Evolutionary conservation across 2,888 invertebrate species (phyloP).

Genomic region (Spodoptera littoralis): DNA sequence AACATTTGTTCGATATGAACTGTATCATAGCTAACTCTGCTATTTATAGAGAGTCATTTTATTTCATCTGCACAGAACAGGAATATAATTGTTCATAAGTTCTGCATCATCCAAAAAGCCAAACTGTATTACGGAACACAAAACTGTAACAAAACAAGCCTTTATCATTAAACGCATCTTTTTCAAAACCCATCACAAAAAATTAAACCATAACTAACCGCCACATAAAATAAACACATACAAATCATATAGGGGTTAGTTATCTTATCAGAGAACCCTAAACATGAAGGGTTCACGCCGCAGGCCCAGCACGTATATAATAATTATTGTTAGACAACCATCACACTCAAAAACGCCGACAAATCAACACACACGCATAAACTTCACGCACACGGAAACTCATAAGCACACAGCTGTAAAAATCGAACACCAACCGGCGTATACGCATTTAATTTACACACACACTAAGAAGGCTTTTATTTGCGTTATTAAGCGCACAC

Average conservation of each 20-base stretch:
- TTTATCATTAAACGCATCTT: slow-evolving; percentile 21
- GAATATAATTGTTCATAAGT: no score
- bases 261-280: slow-evolving; percentile 59
- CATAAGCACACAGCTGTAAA: slow-evolving; percentile 6
- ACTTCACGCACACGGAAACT: slow-evolving; percentile 9
- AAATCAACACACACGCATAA: slow-evolving; percentile 65
- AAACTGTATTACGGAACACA: not conserved
- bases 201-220: slow-evolving; percentile 46
- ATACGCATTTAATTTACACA: slow-evolving; percentile 53
- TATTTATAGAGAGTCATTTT: no score
- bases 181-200: slow-evolving; percentile 36
- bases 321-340: slow-evolving; percentile 86
- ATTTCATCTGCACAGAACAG: no score
- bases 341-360: slow-evolving; percentile 85
- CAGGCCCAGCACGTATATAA: slow-evolving; percentile 86
- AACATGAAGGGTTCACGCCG: slow-evolving; percentile 61
- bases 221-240: slow-evolving; percentile 47
- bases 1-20: no score
- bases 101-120: no score
- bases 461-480: slow-evolving; percentile 67
- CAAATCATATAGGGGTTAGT: slow-evolving; percentile 55
- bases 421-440: slow-evolving; percentile 45
- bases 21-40: no score
- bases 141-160: not conserved
- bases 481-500: slow-evolving; percentile 72